Conservation (phyloP, 2,888 invertebrate genomes). For the Pollenia griseotomentosa region DNA sequence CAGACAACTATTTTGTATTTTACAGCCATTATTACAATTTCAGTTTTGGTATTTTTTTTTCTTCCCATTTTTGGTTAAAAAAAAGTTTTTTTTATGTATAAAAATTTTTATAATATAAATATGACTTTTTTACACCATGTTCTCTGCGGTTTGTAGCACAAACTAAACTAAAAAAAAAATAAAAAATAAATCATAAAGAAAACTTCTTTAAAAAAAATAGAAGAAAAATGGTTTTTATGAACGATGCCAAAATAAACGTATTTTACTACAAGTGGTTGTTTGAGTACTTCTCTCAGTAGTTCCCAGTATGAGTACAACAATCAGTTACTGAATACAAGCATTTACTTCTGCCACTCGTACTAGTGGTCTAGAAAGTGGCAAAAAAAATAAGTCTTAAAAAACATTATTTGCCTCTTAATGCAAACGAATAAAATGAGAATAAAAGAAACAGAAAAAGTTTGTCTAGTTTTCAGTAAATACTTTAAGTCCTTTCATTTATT, state of each 20-base stretch:
- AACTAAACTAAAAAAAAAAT: not conserved
- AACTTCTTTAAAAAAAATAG: not conserved
- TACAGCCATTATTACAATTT: constrained; percentile 60
- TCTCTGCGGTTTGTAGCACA: constrained; percentile 32
- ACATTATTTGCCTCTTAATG: constrained; percentile 19
- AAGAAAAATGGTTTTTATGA: constrained; percentile 25
- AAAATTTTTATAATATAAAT: constrained; percentile 38
- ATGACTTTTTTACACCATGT: constrained; percentile 56
- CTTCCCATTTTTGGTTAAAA: constrained; percentile 5
- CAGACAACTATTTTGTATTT: constrained; percentile 61
- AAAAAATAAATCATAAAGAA: not conserved
- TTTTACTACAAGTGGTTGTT: constrained; percentile 64
- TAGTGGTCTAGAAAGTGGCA: not conserved
- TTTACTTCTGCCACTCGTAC: constrained; percentile 39
- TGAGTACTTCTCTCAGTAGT: constrained; percentile 8
- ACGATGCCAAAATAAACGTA: constrained; percentile 44
- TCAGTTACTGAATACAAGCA: constrained; percentile 17
- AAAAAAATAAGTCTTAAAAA: not conserved
- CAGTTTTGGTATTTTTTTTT: not conserved
- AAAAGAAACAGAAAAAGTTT: constrained; percentile 1
- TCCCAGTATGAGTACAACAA: constrained; percentile 21
- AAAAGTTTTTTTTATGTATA: constrained; percentile 28
- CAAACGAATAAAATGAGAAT: constrained; percentile 16
- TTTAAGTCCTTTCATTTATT: constrained; percentile 28
- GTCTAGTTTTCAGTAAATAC: constrained; percentile 42